Percentiles rank a stretch among this genome's conserved stretches.
Conservation (phyloP, 2,888 invertebrate genomes). For the Hyles lineata region DNA sequence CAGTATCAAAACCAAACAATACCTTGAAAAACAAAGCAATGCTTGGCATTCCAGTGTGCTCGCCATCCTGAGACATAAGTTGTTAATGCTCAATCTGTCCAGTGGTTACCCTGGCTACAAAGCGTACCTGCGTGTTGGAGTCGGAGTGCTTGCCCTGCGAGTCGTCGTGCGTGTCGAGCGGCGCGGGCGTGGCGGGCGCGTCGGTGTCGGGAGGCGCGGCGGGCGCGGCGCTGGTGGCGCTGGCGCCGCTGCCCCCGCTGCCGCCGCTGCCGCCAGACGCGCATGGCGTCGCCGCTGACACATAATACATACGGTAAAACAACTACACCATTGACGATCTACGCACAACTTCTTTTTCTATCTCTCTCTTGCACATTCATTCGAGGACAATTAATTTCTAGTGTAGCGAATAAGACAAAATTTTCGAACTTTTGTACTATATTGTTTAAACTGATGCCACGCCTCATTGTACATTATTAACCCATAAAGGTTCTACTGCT, state of each 20-base stretch:
- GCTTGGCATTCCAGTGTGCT: no score
- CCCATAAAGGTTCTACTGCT: no score
- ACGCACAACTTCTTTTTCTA: no score
- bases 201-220: slow-evolving; percentile 36
- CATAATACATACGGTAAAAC: not conserved
- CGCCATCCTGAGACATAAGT: no score
- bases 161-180: slow-evolving; percentile 85
- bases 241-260: slow-evolving; percentile 37
- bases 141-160: slow-evolving; percentile 91
- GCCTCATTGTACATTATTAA: no score
- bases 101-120: no score
- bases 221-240: slow-evolving; percentile 31
- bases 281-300: slow-evolving; percentile 22
- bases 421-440: not conserved
- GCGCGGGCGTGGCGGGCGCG: slow-evolving; percentile 74
- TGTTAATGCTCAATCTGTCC: no score
- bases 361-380: no score
- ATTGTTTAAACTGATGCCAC: not conserved
- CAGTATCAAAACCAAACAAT: no score
- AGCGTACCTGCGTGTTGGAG: slow-evolving; percentile 88
- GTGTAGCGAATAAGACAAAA: not conserved
- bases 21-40: no score
- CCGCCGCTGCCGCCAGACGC: slow-evolving; percentile 40
- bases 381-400: no score
- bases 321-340: not conserved